A percentile compares a stretch with the other conserved stretches of the same genome.
phyloP scores from a whole-genome alignment of 2,888 invertebrate species.

The Morpho helenor region DNA sequence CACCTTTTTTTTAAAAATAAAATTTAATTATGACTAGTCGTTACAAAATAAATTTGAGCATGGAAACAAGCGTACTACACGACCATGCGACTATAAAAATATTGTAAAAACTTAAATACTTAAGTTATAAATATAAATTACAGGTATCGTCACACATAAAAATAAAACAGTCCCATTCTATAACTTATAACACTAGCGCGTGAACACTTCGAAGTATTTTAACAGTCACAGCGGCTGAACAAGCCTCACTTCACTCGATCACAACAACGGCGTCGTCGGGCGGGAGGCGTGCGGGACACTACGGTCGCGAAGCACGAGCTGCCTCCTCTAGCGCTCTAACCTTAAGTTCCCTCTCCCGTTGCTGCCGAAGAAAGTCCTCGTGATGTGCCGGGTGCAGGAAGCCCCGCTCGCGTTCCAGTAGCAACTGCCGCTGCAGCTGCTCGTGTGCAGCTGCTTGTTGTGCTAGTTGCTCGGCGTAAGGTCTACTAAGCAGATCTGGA shows the following conservation, averaged over 20 bases:
- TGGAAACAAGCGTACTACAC: slow-evolving; percentile 72
- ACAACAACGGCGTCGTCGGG: slow-evolving; percentile 37
- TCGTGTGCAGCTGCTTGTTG: slow-evolving; percentile 91
- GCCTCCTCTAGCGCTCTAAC: slow-evolving; percentile 92
- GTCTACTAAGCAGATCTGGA: slow-evolving; percentile 88
- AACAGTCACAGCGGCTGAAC: slow-evolving; percentile 29
- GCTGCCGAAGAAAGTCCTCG: slow-evolving; percentile 83
- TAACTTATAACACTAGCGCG: slow-evolving; percentile 37
- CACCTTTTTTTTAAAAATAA: slow-evolving; percentile 50
- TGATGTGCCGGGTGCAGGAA: slow-evolving; percentile 78
- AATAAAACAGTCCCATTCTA: slow-evolving; percentile 33
- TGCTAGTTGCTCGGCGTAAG: slow-evolving; percentile 89
- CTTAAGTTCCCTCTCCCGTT: slow-evolving; percentile 91
- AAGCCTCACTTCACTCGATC: slow-evolving; percentile 37
- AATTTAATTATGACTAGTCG: slow-evolving; percentile 74
- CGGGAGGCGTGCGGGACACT: slow-evolving; percentile 39
- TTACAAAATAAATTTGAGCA: slow-evolving; percentile 76
- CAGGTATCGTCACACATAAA: slow-evolving; percentile 55
- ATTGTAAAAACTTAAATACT: slow-evolving; percentile 60
- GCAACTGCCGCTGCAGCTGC: slow-evolving; percentile 90
- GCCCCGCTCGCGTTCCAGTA: slow-evolving; percentile 88
- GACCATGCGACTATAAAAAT: slow-evolving; percentile 75
- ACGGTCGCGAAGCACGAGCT: slow-evolving; percentile 81
- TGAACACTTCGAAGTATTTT: slow-evolving; percentile 39
- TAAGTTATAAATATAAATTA: slow-evolving; percentile 69